Base-by-base conservation (phyloP, 2,888 invertebrate species). In the Liopterus haemorrhoidalis region DNA sequence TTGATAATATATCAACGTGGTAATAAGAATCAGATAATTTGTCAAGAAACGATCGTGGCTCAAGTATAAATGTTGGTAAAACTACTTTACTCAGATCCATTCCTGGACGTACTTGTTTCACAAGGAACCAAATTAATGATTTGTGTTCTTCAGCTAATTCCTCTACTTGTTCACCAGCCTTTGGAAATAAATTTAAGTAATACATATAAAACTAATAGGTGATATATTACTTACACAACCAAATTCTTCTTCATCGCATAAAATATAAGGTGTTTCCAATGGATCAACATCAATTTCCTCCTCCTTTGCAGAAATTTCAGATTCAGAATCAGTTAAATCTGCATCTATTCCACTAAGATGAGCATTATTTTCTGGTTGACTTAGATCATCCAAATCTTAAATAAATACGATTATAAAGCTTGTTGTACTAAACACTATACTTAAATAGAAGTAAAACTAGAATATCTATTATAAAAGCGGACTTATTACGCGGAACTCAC, bases 71-170 rank as follows among this genome's bases (percentile, higher is more conserved):
- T 0, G 94, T 94, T 0, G 94, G 94, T 54, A 95, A 71, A 9
- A 93, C 92, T 31, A 95, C 88, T 73, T 89, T 88, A 49, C 88
- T 88, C 20, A 95, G 71, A 71, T 95, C 95, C 95, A 95, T 95
- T 35, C 95, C 95, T 0, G 94, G 93, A 11, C 93, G 77, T 22
- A 93, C 90, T 75, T 95, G 95, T 69, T 95, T 95, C 59, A 95
- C 76, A 25, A 95, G 74, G 63, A 86, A 88, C 94, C 95, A 95
- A 57, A 95, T 84, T 30, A 95, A 73, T 12, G 91, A 91, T 67
- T 93, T 94, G 71, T 95, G 92, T 67, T 95, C 94, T 45, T 95
- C 94, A 0, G 85, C 89, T 15, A 95, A 78, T 62, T 93, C 94
- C 62, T 94, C 89, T 2, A 92, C 87, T 60, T 93, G 82, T 60